A percentile compares a stretch with the other conserved stretches of the same genome.
These are phyloP conservation scores for Oryctes rhinoceros DNA, from an alignment of 1,140 invertebrate species.

Conservation along the genomic window DNA sequence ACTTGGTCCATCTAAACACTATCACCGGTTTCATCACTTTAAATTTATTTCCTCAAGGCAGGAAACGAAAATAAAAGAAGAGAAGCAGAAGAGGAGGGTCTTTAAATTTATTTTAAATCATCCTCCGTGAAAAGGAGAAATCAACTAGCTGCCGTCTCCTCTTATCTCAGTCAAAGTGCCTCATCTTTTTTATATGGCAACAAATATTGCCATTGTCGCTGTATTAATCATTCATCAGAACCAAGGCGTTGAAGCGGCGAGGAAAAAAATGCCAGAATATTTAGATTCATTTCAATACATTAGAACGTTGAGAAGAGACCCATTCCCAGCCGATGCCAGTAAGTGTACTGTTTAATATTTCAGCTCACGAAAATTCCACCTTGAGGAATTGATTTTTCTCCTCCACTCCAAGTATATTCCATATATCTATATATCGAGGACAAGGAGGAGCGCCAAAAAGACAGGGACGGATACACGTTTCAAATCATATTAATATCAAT, in stretches of 20 bases:
- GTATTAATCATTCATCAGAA: conserved; percentile 25
- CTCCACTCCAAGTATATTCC: not conserved
- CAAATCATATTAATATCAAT: conserved; percentile 24
- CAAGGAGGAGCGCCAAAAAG: not conserved
- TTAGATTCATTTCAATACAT: conserved; percentile 34
- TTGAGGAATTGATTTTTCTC: conserved; percentile 34
- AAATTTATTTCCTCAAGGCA: not conserved
- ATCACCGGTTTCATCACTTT: not conserved
- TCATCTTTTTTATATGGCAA: conserved; percentile 30
- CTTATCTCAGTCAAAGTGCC: not conserved
- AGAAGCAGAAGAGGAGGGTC: not conserved
- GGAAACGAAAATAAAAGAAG: not conserved
- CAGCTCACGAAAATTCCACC: conserved; percentile 19
- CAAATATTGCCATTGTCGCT: conserved; percentile 26
- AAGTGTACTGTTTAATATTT: conserved; percentile 32
- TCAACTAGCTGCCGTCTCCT: not conserved
- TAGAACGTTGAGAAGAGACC: not conserved
- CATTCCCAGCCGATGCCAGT: not conserved
- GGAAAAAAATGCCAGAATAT: conserved; percentile 15
- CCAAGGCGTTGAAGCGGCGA: conserved; percentile 7
- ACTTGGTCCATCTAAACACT: not conserved
- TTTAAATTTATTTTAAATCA: conserved; percentile 17
- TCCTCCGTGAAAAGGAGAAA: not conserved
- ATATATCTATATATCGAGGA: not conserved
- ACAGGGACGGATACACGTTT: not conserved